Evolutionary conservation across 2,888 invertebrate genomes (phyloP).

Genomic region (Unio delphinus): DNA sequence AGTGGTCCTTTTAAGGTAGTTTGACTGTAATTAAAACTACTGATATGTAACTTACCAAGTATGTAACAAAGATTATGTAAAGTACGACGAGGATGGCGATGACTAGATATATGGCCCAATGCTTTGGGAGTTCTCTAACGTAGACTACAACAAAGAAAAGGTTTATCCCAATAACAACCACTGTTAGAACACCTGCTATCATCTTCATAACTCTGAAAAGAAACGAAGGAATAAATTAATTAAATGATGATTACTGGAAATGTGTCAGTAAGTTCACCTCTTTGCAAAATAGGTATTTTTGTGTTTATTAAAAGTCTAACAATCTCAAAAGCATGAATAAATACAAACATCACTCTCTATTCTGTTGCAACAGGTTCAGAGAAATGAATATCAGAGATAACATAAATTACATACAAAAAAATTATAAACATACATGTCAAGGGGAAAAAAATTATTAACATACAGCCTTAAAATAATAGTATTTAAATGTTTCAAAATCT

Average conservation of each 20-base stretch:
- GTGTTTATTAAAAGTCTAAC: too few species aligned
- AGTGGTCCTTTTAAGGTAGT: too few species aligned
- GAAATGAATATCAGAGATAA: too few species aligned
- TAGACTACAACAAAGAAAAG: constrained; percentile 82
- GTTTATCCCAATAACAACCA: constrained; percentile 84
- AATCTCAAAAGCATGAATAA: too few species aligned
- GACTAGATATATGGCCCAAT: constrained; percentile 72
- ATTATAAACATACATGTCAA: too few species aligned
- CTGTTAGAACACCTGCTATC: constrained; percentile 79
- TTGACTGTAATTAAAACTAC: too few species aligned
- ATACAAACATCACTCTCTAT: too few species aligned
- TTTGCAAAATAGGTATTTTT: not conserved
- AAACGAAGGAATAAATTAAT: not conserved
- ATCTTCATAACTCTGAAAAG: constrained; percentile 79
- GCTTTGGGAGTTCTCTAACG: constrained; percentile 69
- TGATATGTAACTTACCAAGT: constrained; percentile 76
- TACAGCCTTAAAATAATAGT: too few species aligned
- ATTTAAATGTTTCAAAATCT: too few species aligned
- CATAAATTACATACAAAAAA: too few species aligned
- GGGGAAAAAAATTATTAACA: too few species aligned
- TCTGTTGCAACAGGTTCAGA: too few species aligned
- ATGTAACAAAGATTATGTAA: constrained; percentile 82
- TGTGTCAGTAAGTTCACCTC: not conserved
- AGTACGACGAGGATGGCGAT: constrained; percentile 77
- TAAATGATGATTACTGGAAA: not conserved